phyloP scores from a whole-genome alignment of 92 coral and sea anemone genomes.

The Bergia sp. region DNA sequence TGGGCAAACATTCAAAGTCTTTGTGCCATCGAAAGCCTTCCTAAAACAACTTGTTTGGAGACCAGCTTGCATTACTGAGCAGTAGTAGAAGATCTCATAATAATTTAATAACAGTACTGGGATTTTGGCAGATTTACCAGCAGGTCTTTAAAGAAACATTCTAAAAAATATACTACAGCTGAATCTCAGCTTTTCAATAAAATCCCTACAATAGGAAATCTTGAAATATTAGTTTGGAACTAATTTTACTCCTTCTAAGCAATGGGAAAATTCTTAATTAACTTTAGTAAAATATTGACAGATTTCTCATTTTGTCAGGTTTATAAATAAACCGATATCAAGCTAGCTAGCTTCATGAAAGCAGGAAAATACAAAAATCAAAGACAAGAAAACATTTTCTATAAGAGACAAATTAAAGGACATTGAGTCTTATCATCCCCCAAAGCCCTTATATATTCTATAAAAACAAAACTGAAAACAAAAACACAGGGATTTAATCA shows the following conservation, averaged over 20 bases:
- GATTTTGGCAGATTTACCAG: constrained; percentile 14
- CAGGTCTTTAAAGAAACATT: constrained; percentile 39
- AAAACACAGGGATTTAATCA: constrained; percentile 33
- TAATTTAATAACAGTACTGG: constrained; percentile 53
- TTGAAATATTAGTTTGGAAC: not conserved
- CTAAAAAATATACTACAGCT: not conserved
- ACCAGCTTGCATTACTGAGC: constrained; percentile 51
- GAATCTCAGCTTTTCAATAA: not conserved
- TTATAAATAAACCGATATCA: not conserved
- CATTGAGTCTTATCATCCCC: not conserved
- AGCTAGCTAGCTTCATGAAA: not conserved
- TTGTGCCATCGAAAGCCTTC: not conserved
- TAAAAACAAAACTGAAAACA: constrained; percentile 7
- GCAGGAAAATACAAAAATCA: not conserved
- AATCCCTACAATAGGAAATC: not conserved
- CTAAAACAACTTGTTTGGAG: not conserved
- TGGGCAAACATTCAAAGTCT: not conserved
- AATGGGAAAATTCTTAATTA: not conserved
- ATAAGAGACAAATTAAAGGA: not conserved
- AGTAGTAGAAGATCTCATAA: constrained; percentile 55
- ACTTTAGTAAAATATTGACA: not conserved
- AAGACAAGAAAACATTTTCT: not conserved
- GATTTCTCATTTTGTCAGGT: constrained; percentile 3
- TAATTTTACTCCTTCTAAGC: not conserved
- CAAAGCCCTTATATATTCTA: not conserved